Conservation (phyloP, 1,140 invertebrate genomes). For the Drosophila arizonae region DNA sequence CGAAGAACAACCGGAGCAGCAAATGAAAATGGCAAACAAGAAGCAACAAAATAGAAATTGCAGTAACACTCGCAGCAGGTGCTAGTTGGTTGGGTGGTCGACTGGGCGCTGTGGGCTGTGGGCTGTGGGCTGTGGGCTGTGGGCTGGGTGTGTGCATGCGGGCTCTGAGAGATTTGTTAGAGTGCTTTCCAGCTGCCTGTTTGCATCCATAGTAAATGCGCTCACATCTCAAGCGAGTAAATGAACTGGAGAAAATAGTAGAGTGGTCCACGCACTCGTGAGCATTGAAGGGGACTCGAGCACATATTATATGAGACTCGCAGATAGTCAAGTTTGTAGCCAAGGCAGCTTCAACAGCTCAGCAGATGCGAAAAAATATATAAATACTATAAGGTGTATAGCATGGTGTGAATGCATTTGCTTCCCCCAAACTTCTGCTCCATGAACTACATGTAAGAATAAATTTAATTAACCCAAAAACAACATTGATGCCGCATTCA, state of each 20-base stretch:
- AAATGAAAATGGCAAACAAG: slow-evolving; percentile 62
- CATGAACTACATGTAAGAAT: too few relatives aligned
- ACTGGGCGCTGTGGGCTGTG: too few relatives aligned
- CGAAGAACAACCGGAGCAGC: slow-evolving; percentile 36
- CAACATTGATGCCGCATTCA: too few relatives aligned
- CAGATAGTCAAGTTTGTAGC: neutral
- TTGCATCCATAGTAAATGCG: neutral
- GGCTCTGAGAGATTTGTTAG: neutral
- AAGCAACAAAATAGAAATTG: slow-evolving; percentile 31
- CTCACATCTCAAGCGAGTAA: slow-evolving; percentile 2
- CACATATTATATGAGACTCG: neutral
- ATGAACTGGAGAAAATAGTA: neutral
- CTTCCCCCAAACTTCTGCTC: too few relatives aligned
- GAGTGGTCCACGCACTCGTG: neutral
- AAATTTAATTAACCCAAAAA: too few relatives aligned
- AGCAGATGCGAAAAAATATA: too few relatives aligned
- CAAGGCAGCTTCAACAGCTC: too few relatives aligned
- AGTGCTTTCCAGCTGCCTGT: neutral
- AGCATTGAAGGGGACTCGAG: neutral
- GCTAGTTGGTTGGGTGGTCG: neutral
- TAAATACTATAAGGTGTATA: too few relatives aligned
- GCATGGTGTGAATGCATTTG: too few relatives aligned
- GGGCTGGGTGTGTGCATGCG: too few relatives aligned
- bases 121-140: neutral
- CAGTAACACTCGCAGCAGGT: slow-evolving; percentile 2